A percentile compares a stretch with the other conserved stretches of the same genome.
Conservation (phyloP, 2,888 invertebrate genomes). For the Epsilonema sp. region DNA sequence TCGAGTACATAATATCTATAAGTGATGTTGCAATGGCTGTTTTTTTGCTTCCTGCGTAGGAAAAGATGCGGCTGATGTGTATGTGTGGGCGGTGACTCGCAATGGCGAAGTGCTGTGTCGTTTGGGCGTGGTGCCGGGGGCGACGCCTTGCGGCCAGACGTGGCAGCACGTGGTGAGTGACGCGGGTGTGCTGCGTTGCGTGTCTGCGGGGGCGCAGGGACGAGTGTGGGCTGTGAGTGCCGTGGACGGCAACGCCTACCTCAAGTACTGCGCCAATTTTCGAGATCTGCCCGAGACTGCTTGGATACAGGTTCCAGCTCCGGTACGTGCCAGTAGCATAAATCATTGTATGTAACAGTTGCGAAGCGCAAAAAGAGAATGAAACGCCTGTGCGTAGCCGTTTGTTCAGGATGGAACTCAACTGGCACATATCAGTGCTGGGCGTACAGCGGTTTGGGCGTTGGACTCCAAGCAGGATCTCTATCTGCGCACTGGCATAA, state of each 20-base stretch:
- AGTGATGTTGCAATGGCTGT: no score
- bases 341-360: no score
- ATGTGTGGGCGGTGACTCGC: neutral
- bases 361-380: no score
- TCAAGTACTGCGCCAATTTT: neutral
- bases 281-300: neutral
- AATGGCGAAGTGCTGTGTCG: neutral
- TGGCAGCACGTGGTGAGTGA: neutral
- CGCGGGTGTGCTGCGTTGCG: neutral
- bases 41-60: no score
- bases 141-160: neutral
- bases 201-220: neutral
- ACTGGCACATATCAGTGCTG: neutral
- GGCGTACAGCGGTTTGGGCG: neutral
- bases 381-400: no score
- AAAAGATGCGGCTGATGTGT: neutral
- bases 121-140: neutral
- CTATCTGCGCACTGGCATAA: neutral
- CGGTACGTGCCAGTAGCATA: neutral
- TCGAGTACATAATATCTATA: no score
- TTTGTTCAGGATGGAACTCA: no score
- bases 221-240: neutral
- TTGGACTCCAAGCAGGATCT: neutral
- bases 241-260: neutral
- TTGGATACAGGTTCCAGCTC: neutral